Percentiles rank a stretch among this genome's conserved stretches.
These are phyloP conservation scores for Eumerus sabulonum DNA, from an alignment of 2,888 invertebrate genomes.

Conservation along the genomic window DNA sequence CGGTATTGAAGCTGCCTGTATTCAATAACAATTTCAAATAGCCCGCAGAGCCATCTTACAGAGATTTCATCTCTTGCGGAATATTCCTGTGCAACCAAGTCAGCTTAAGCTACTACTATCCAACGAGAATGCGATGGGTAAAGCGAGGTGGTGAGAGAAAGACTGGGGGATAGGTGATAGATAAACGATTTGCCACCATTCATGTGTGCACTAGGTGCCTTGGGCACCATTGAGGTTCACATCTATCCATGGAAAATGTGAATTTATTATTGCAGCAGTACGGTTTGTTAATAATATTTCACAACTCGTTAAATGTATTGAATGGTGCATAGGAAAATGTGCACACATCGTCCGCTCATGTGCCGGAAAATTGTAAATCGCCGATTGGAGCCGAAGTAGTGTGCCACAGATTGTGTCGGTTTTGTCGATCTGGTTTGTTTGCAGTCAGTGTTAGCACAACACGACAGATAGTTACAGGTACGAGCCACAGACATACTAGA, in stretches of 20 bases:
- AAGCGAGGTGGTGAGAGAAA: not conserved
- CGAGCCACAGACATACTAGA: constrained; percentile 31
- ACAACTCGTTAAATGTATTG: constrained; percentile 65
- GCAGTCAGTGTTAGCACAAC: constrained; percentile 62
- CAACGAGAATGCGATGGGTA: not conserved
- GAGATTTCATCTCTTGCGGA: constrained; percentile 47
- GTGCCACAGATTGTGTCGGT: constrained; percentile 38
- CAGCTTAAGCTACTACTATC: not conserved
- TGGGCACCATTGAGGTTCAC: constrained; percentile 49
- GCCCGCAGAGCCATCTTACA: constrained; percentile 62
- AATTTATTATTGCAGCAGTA: constrained; percentile 66
- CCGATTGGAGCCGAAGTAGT: constrained; percentile 36
- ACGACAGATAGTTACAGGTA: constrained; percentile 67
- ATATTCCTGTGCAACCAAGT: constrained; percentile 36
- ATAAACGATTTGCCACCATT: constrained; percentile 68
- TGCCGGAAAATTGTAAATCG: not conserved
- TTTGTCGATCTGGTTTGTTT: constrained; percentile 34
- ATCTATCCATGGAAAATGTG: constrained; percentile 55
- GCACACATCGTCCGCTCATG: not conserved
- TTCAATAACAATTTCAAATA: constrained; percentile 68
- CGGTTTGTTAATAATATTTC: constrained; percentile 68
- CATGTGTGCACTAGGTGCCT: constrained; percentile 65
- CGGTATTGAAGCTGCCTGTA: constrained; percentile 63
- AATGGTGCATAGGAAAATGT: constrained; percentile 37
- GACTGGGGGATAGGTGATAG: constrained; percentile 49